Percentiles rank a stretch among this genome's conserved stretches.
phyloP scores from a whole-genome alignment of 1,140 invertebrate genomes.

The Leptopilina boulardi region DNA sequence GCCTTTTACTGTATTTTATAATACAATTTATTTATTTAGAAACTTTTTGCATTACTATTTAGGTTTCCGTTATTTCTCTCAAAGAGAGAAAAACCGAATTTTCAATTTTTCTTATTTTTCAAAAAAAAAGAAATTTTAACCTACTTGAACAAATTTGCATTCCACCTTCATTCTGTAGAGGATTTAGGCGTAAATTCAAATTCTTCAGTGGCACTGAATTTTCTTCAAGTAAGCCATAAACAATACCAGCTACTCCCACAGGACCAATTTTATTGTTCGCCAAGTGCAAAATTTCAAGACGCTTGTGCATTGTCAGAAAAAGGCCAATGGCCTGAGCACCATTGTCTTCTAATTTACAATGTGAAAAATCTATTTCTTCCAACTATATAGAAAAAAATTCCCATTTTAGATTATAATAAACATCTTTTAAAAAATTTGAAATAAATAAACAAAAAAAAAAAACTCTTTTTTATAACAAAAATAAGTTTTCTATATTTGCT shows the following conservation, averaged over 20 bases:
- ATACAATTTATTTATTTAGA: too few species aligned
- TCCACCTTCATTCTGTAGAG: conserved; percentile 60
- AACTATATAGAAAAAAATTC: conserved; percentile 54
- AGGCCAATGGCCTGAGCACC: conserved; percentile 66
- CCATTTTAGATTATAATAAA: too few species aligned
- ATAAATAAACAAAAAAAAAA: too few species aligned
- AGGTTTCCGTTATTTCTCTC: too few species aligned
- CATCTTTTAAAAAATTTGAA: too few species aligned
- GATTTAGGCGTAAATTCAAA: conserved; percentile 68
- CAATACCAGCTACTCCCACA: conserved; percentile 61
- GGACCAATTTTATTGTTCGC: conserved; percentile 69
- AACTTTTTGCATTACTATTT: too few species aligned
- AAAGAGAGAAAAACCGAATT: too few species aligned
- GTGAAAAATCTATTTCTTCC: conserved; percentile 68
- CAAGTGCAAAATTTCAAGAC: conserved; percentile 57
- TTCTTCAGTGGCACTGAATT: conserved; percentile 47
- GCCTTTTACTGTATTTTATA: too few species aligned
- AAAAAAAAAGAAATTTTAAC: conserved; percentile 33
- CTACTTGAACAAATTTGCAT: conserved; percentile 64
- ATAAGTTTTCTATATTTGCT: too few species aligned
- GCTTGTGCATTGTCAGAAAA: conserved; percentile 60
- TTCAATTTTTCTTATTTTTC: too few species aligned
- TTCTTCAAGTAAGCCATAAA: conserved; percentile 60
- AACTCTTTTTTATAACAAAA: too few species aligned
- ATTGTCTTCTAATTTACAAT: conserved; percentile 66